Evolutionary conservation across 2,113 vertebrate species (phyloP).

Genomic region (Trematocara unimaculatum): DNA sequence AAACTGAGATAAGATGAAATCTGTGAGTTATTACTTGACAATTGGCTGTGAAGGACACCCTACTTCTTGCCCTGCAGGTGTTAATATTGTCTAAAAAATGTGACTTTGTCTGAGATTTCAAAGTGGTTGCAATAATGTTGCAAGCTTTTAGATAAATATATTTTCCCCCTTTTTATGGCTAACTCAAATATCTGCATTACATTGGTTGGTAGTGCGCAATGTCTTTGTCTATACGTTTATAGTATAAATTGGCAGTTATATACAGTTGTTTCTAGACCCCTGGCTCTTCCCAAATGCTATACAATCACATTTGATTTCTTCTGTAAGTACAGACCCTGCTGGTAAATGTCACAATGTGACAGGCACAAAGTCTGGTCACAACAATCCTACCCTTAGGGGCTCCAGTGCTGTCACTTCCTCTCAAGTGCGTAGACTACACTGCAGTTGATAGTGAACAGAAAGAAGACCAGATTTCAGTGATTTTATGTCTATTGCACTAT

Average conservation of each 20-base stretch:
- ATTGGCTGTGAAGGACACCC: conserved; percentile 20
- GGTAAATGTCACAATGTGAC: conserved; percentile 75
- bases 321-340: conserved; percentile 49
- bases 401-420: conserved; percentile 61
- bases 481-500: conserved; percentile 22
- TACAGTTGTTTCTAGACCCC: conserved; percentile 9
- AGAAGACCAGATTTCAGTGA: background rate
- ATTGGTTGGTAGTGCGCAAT: background rate
- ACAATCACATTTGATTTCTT: conserved; percentile 66
- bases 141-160: background rate
- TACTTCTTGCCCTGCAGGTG: conserved; percentile 32
- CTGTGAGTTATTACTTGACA: background rate
- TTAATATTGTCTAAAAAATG: conserved; percentile 45
- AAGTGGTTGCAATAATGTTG: background rate
- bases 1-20: background rate
- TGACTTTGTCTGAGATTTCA: background rate
- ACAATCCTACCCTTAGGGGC: conserved; percentile 48
- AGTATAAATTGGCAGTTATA: background rate
- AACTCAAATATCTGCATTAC: background rate
- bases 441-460: conserved; percentile 43
- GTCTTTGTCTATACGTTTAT: background rate
- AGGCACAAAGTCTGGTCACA: conserved; percentile 55
- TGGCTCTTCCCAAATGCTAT: conserved; percentile 41
- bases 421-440: conserved; percentile 22
- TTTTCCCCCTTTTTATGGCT: background rate